These are phyloP conservation scores for Ridgeia piscesae DNA, from an alignment of 1,140 invertebrate species.

Conservation along the genomic window DNA sequence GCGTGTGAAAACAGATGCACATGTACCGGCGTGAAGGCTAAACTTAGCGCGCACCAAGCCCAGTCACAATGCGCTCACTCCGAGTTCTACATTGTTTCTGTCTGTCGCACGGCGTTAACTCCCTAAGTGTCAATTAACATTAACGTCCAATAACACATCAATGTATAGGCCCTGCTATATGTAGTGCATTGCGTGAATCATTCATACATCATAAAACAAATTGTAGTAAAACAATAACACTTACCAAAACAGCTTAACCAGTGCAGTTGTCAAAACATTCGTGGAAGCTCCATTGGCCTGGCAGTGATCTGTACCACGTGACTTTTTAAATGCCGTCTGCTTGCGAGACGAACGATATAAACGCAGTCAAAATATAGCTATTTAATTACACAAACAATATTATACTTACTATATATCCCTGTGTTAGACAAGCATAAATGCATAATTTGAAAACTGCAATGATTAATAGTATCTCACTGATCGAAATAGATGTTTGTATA, in stretches of 20 bases:
- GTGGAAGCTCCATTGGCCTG: background rate
- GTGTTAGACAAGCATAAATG: background rate
- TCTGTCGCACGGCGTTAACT: background rate
- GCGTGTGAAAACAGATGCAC: background rate
- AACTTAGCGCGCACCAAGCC: background rate
- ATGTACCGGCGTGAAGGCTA: background rate
- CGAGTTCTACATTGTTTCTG: background rate
- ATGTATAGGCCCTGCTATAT: no score
- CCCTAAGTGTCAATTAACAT: background rate
- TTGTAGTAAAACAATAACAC: background rate
- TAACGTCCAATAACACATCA: background rate
- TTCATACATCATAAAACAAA: background rate
- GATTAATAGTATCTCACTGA: background rate
- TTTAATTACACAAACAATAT: background rate
- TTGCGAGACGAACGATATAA: background rate
- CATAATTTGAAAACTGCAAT: background rate
- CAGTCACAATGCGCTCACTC: background rate
- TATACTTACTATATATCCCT: background rate
- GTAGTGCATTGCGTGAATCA: background rate
- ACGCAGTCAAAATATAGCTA: background rate
- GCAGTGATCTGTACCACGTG: background rate
- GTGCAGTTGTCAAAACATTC: background rate
- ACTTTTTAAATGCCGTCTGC: conserved; percentile 5
- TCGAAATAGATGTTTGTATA: background rate
- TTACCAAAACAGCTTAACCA: background rate